Percentiles rank a stretch among this genome's conserved stretches.
Evolutionary conservation across 2,113 vertebrate species (phyloP).

Genomic region (Phainopepla nitens): DNA sequence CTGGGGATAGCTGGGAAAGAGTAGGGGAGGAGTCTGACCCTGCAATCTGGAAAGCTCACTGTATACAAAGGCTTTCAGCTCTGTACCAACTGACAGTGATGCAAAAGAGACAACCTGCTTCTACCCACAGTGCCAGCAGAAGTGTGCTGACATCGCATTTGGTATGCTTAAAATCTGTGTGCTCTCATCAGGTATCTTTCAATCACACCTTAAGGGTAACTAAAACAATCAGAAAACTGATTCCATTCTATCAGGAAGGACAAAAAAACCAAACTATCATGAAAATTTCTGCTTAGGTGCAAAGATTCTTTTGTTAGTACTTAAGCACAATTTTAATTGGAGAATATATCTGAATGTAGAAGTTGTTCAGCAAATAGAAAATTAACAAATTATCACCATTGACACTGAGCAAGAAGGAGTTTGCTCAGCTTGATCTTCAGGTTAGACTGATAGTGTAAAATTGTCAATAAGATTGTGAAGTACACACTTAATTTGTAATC

Average conservation of each 20-base stretch:
- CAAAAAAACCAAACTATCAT: not conserved
- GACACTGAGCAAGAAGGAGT: not conserved
- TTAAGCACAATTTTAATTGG: not conserved
- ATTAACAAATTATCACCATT: not conserved
- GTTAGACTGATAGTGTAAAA: not conserved
- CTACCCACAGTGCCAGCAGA: not conserved
- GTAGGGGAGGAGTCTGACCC: not conserved
- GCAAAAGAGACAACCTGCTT: not conserved
- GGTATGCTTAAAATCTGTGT: not conserved
- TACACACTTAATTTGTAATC: not conserved
- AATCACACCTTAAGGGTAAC: not conserved
- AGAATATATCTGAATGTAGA: not conserved
- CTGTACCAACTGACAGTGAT: not conserved
- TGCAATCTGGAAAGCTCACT: not conserved
- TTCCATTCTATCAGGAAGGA: not conserved
- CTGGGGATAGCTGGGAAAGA: not conserved
- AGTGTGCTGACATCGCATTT: not conserved
- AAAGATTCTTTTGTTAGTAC: not conserved
- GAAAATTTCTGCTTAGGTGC: not conserved
- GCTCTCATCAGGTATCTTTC: not conserved
- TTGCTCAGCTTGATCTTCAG: not conserved
- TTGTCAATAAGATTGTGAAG: not conserved
- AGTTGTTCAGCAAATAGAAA: not conserved
- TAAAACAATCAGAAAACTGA: not conserved
- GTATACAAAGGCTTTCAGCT: not conserved